Base-by-base conservation (phyloP, 2,113 vertebrate species). In the Xenopus laevis region DNA sequence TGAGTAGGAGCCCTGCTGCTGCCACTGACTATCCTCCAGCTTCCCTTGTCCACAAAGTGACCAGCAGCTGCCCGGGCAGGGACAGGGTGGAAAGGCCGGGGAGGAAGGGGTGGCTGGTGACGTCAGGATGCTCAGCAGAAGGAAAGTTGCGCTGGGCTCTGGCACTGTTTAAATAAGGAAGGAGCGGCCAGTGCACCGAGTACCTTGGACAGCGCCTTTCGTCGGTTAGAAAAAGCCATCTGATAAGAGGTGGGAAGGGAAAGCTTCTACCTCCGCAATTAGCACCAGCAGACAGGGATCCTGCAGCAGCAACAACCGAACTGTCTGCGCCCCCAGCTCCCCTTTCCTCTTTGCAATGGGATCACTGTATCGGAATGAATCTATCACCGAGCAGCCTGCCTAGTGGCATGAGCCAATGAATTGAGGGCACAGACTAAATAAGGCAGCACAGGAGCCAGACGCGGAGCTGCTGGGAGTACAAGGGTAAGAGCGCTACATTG, bases 101-200 rank as follows among this genome's bases (percentile, higher is more conserved):
- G 52, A 9, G 15, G 52, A 30, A 4, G 50, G 12, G 57, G 18
- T 7, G 10, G 23, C 15, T 2, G n/a, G 59, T 77, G 74, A 77
- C 74, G 67, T 77, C 74, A 69, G 59, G 12, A 57, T 40, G 12
- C 53, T 18, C 1, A 23, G 71, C 40, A 16, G 18, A 23, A 66
- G 65, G 78, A 69, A 78, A 80, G 79, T 78, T 80, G 76, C 74
- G 79, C 73, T 61, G 58, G 3, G 71, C 57, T 58, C 61, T 12
- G 30, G 73, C 17, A 13, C 57, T 7, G 50, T 69, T 74, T 15
- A 52, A 70, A 60, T 4, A 2, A 57, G 47, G 11, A 71, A 61
- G 63, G 57, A 33, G 40, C 73, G 55, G 66, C 13, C 57, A 47
- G 67, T 6, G 62, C 16, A 40, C 13, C 45, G 7, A 27, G 11